These are phyloP conservation scores for Mobula hypostoma DNA, from an alignment of 2,113 vertebrate genomes.

Conservation along the genomic window DNA sequence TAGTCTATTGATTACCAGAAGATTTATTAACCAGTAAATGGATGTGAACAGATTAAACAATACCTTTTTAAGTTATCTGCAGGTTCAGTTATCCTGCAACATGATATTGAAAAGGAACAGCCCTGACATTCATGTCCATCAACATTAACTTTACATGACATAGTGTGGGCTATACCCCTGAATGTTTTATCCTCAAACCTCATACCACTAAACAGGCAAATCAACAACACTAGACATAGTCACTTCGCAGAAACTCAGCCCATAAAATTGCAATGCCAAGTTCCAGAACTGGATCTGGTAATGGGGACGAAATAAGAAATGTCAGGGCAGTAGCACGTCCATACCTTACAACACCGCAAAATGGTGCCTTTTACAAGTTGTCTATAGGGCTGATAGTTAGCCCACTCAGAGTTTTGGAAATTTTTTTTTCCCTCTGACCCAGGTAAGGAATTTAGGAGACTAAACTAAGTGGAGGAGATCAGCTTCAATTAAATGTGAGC, in stretches of 20 bases:
- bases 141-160: not conserved
- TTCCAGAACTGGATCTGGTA: too few species aligned
- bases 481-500: not conserved
- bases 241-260: too few species aligned
- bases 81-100: not conserved
- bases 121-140: not conserved
- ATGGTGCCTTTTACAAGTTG: not conserved
- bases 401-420: not conserved
- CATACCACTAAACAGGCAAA: not conserved
- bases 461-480: not conserved
- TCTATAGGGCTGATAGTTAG: not conserved
- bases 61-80: not conserved
- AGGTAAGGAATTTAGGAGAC: not conserved
- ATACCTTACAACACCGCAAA: not conserved
- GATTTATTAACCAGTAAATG: conserved; percentile 11
- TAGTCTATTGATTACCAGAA: not conserved
- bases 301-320: not conserved
- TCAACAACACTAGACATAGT: not conserved
- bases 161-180: not conserved
- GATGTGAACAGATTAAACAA: conserved; percentile 1
- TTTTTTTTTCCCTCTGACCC: not conserved
- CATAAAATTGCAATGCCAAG: too few species aligned
- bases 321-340: not conserved
- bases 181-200: not conserved
- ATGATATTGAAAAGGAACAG: not conserved